Base-by-base conservation (phyloP, 2,113 vertebrate genomes). In the Phoenicopterus ruber region DNA sequence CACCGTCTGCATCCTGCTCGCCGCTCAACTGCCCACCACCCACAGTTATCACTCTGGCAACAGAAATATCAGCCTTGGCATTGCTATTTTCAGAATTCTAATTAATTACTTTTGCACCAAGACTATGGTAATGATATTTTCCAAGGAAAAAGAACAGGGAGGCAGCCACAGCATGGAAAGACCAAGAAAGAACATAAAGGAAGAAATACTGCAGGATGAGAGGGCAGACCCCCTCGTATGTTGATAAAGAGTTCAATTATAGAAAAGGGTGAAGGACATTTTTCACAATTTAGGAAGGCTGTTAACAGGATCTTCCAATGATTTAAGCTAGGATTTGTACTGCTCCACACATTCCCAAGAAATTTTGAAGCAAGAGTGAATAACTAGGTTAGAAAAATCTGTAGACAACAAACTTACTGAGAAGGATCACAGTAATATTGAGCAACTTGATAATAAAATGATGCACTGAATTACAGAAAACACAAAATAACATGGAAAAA, bases 401-500 rank as follows among this genome's bases (percentile, higher is more conserved):
- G 50, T 17, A 71, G 65, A 66, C 24, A 80, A 73, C 34, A 46
- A 71, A 54, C 17, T 71, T 79, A 59, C 0, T 88, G 34, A 71
- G 49, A 93, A 55, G 42, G 28, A 65, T 67, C 82, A 72, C 38
- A 70, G 62, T 14, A 42, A 32, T n/a, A 90, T 2, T 28, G 58
- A 92, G 54, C 34, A 77, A 88, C 8, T 28, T 54, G 21, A 36
- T 26, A 93, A 65, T 12, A 77, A 52, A 82, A 73, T 25, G 6
- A 58, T 17, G 8, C 22, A 72, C 7, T 80, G 36, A 80, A 34
- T 72, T 88, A 79, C 49, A 94, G 31, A 66, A 83, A 86, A 72
- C 42, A 91, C 15, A 90, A 63, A 79, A 50, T n/a, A 83, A 89
- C 13, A 7, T 47, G 52, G 28, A 83, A 86, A 95, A 90, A 80